Base-by-base conservation (phyloP, 2,888 invertebrate species). In the Biston betularia region DNA sequence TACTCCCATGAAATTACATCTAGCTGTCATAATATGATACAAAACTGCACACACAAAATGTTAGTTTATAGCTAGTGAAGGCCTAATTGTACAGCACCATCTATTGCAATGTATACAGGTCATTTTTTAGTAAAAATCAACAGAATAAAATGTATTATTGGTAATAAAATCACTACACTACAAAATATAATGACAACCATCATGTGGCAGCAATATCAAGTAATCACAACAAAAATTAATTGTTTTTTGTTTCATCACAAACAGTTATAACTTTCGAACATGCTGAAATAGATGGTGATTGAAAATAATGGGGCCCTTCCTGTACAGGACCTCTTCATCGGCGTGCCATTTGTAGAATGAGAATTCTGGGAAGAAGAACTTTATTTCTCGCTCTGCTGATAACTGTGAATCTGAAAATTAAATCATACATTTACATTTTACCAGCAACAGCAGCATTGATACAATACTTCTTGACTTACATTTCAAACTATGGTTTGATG, bases 331-430 rank as follows among this genome's bases (percentile, higher is more conserved):
- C 79, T 95, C 96, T 68, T 96, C 95, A 52, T 93, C 87, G 59
- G 88, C 79, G 69, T 95, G 94, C 97, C 97, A 97, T 11, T 94
- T 82, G 70, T 95, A 91, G 35, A 95, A 88, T 67, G 96, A 90
- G 85, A 98, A 98, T 24, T 97, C 95, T 0, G 98, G 97, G 85
- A 98, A 98, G 82, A 98, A 96, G 83, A 98, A 96, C 48, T 92
- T 88, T 52, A 98, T 97, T 92, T 98, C 98, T 65, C 95, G 94
- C 72, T 89, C 87, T 0, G 97, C 98, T 7, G 98, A 97, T 79
- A 95, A 94, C 50, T 90, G 85, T 0, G 97, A 97, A 95, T 98
- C 98, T 97, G 90, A 34, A 71, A 70, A 53, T 45, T 49, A 46
- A 42, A 44, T 48, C 24, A 24, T 24, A 24, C 24, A 2, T 24